Evolutionary conservation across 2,113 vertebrate genomes (phyloP).

Genomic region (Hiodon alosoides): DNA sequence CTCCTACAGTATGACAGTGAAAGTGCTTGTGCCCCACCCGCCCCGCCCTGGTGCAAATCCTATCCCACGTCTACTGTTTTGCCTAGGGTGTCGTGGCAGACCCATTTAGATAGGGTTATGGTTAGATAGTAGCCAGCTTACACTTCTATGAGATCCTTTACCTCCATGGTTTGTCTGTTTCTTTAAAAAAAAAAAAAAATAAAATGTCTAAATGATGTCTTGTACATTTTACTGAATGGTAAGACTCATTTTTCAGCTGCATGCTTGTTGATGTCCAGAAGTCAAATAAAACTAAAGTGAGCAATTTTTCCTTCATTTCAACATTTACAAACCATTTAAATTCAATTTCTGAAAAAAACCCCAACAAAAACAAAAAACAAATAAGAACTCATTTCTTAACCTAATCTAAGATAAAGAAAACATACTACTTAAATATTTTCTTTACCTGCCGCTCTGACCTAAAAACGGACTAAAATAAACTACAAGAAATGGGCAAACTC

Average conservation of each 20-base stretch:
- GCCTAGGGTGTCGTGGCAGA: background rate
- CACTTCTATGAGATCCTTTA: constrained; percentile 17
- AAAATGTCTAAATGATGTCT: constrained; percentile 48
- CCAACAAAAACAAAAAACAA: background rate
- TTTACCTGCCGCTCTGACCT: constrained; percentile 45
- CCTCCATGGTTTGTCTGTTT: constrained; percentile 20
- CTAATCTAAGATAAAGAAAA: constrained; percentile 55
- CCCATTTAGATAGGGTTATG: no score
- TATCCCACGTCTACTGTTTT: background rate
- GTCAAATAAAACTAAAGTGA: constrained; percentile 51
- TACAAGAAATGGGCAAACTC: constrained; percentile 20
- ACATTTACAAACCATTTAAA: constrained; percentile 56
- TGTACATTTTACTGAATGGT: constrained; percentile 59
- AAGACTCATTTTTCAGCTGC: constrained; percentile 50
- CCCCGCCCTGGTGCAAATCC: background rate
- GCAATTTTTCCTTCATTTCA: constrained; percentile 52
- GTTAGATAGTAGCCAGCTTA: background rate
- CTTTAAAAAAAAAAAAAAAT: background rate
- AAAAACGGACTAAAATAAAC: constrained; percentile 29
- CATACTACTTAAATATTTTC: constrained; percentile 41
- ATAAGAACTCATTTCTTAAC: constrained; percentile 64
- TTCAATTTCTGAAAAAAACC: background rate
- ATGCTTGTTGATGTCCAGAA: constrained; percentile 64
- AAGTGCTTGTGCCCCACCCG: constrained; percentile 28
- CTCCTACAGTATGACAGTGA: constrained; percentile 53